Evolutionary conservation across 30 jellyfish, hydroid and myxozoan species (phyloP), one percentile per base, ranked within the genome.

Genomic region (Pelagia noctiluca): DNA sequence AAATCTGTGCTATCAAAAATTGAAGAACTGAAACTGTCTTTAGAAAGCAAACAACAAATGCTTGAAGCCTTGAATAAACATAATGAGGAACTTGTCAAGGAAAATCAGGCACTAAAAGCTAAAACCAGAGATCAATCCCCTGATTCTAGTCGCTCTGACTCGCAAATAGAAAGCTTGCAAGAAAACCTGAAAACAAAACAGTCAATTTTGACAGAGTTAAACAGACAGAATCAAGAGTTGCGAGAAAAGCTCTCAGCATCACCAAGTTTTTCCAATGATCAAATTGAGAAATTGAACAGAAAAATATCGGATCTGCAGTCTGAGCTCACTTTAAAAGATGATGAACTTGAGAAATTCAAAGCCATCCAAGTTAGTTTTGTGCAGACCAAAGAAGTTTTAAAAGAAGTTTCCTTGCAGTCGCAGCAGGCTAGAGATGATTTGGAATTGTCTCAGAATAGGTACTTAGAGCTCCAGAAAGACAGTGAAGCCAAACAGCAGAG

Each of bases 321-420:
- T 24, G 95, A 86, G 49, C 21, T 84, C 28, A 91, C 86, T 4
- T 72, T 72, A 26, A 91, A 91, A 57, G 92, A 85, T 76, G 90
- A 71, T 24, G 96, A 91, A 75, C 83, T 91, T 46, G 95, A 91
- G 28, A 67, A 89, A 24, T 49, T 92, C 71, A 76, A 50, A 22
- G 91, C 94, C 48, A 50, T 90, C 13, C 96, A 90, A 62, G 86
- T 54, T 23, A 90, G 91, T 64, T 90, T 84, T 22, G 28, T 77
- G 38, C 97, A 90, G 60, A 80, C 93, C 60, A 90, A 90, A 66
- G 96, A 90, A 37, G 82, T 84, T 21, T 38, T 90, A 83, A 90
- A 90, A 50, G 97, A 90, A 71, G 78, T 83, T 21, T 47, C 96
- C 0, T 50, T 76, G 89, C 87, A 87, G 63, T 74, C 91, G 31